phyloP scores from a whole-genome alignment of 35 echinoderm and acorn worm species.

The Chiridota heheva region DNA sequence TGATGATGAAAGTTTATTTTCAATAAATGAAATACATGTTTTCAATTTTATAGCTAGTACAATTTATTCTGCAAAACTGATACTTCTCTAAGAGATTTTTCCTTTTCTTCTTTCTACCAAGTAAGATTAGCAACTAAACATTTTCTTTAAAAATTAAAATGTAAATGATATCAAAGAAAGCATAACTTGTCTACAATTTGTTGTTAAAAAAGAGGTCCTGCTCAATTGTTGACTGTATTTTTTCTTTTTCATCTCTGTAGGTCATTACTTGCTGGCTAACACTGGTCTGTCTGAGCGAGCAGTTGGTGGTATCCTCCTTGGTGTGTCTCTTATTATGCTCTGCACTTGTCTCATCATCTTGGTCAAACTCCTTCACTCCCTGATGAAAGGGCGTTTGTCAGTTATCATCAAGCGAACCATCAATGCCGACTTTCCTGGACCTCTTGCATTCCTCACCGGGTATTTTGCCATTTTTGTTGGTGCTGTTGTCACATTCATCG shows the following conservation, averaged over 20 bases:
- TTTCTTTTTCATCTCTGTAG: conserved; percentile 40
- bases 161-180: too few species aligned
- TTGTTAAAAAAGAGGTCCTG: too few species aligned
- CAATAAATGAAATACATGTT: too few species aligned
- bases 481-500: conserved; percentile 79
- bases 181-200: neutral
- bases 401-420: conserved; percentile 72
- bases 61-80: too few species aligned
- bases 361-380: conserved; percentile 88
- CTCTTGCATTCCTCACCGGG: conserved; percentile 61
- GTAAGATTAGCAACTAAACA: too few species aligned
- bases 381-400: conserved; percentile 85
- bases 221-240: too few species aligned
- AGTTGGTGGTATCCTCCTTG: conserved; percentile 72
- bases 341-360: conserved; percentile 79
- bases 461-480: conserved; percentile 88
- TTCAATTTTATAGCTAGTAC: too few species aligned
- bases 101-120: too few species aligned
- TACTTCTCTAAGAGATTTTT: too few species aligned
- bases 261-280: conserved; percentile 67
- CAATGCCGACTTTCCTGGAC: conserved; percentile 92
- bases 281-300: conserved; percentile 65
- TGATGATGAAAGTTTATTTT: too few species aligned
- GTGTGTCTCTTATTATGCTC: conserved; percentile 56
- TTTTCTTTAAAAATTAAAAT: too few species aligned